Evolutionary conservation across 2,113 vertebrate species (phyloP).

Genomic region (Ranitomeya variabilis): DNA sequence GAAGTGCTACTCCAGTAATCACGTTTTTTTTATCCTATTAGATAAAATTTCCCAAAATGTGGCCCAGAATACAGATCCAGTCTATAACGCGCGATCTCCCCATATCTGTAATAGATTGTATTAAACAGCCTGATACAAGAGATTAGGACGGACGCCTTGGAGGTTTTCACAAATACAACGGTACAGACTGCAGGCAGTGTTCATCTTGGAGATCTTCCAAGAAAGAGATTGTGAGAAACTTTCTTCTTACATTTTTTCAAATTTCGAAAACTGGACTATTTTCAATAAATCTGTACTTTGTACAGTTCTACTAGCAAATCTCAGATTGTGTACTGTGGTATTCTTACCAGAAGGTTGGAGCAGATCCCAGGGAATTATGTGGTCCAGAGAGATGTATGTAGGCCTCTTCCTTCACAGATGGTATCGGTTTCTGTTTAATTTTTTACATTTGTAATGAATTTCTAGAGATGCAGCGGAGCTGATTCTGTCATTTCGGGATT

Average conservation of each 20-base stretch:
- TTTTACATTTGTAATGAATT: constrained; percentile 31
- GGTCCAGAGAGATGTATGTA: constrained; percentile 42
- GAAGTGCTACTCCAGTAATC: background rate
- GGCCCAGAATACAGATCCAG: constrained; percentile 5
- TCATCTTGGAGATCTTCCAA: constrained; percentile 33
- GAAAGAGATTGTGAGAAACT: constrained; percentile 18
- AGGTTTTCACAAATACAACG: constrained; percentile 43
- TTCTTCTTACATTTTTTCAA: constrained; percentile 34
- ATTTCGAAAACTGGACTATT: constrained; percentile 31
- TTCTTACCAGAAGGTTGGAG: constrained; percentile 52
- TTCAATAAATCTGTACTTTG: constrained; percentile 51
- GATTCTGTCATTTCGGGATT: background rate
- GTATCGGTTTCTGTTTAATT: constrained; percentile 25
- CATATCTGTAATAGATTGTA: constrained; percentile 31
- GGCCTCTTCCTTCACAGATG: constrained; percentile 45
- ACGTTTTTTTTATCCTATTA: constrained; percentile 5
- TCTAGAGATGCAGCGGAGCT: background rate
- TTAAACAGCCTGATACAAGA: constrained; percentile 42
- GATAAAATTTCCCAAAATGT: constrained; percentile 1
- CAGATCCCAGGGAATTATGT: constrained; percentile 38
- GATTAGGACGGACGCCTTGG: constrained; percentile 35
- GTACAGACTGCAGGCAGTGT: constrained; percentile 1
- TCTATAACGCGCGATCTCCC: background rate
- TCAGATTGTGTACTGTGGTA: constrained; percentile 18
- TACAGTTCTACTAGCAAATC: background rate